Conservation (phyloP, 1,140 invertebrate genomes). For the Tetramorium simillimum region DNA sequence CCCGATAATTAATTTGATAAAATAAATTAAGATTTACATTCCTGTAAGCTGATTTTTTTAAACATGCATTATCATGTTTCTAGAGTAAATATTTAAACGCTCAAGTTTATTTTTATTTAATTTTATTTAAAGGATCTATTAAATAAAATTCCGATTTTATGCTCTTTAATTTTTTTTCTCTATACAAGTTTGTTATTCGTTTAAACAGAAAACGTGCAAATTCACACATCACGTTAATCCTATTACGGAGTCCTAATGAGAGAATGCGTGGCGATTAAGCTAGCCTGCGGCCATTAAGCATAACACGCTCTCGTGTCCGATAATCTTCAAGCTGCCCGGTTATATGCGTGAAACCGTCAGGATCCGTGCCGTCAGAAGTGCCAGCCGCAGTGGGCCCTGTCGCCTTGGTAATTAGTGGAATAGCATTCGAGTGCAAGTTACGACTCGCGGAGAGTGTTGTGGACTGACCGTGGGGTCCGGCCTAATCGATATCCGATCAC, state of each 20-base stretch:
- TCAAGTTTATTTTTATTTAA: slow-evolving; percentile 3
- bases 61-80: not conserved
- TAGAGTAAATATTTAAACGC: not conserved
- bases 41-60: not conserved
- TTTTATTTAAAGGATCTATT: not conserved
- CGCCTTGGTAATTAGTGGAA: slow-evolving; percentile 81
- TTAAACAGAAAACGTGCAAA: not conserved
- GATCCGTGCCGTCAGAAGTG: slow-evolving; percentile 74
- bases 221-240: slow-evolving; percentile 4
- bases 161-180: not conserved
- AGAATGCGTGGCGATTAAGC: slow-evolving; percentile 49
- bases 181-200: not conserved
- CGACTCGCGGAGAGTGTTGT: slow-evolving; percentile 75
- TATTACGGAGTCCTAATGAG: slow-evolving; percentile 29
- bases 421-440: slow-evolving; percentile 80
- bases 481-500: slow-evolving; percentile 80
- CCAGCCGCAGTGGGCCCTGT: slow-evolving; percentile 74
- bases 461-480: slow-evolving; percentile 63
- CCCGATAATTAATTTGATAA: not conserved
- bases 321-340: slow-evolving; percentile 60
- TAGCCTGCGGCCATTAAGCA: slow-evolving; percentile 62
- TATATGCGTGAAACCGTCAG: slow-evolving; percentile 72
- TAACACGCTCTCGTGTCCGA: slow-evolving; percentile 62
- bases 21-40: not conserved
- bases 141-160: not conserved